Percentiles rank a stretch among this genome's conserved stretches.
These are phyloP conservation scores for Linyphia triangularis DNA, from an alignment of 2,888 invertebrate genomes.

Conservation along the genomic window DNA sequence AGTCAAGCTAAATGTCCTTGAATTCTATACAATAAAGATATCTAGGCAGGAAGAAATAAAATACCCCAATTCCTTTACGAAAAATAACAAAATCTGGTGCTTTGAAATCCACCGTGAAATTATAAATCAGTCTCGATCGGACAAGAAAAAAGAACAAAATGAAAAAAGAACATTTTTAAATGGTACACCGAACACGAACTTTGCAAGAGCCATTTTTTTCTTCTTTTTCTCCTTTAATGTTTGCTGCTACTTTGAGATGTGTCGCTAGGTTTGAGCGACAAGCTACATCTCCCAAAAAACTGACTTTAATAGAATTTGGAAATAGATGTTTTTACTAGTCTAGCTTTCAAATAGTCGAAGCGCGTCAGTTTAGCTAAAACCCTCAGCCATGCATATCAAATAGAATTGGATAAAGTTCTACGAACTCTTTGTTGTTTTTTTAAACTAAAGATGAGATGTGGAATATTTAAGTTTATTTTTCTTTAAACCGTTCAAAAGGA, in stretches of 20 bases:
- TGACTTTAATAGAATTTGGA: not conserved
- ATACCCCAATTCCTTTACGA: not conserved
- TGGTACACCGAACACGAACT: conserved; percentile 26
- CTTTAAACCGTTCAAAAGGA: not conserved
- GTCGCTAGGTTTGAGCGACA: not conserved
- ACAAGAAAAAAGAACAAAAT: not conserved
- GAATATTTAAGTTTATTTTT: not conserved
- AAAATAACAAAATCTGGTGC: not conserved
- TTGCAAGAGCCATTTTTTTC: not conserved
- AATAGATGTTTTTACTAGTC: not conserved
- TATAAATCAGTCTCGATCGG: conserved; percentile 48
- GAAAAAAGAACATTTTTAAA: not conserved
- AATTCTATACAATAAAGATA: not conserved
- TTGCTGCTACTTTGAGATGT: too few relatives aligned
- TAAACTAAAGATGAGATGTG: not conserved
- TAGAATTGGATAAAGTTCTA: not conserved
- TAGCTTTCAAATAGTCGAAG: not conserved
- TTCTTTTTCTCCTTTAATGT: too few relatives aligned
- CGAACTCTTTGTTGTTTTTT: not conserved
- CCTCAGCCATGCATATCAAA: not conserved
- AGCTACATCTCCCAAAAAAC: too few relatives aligned
- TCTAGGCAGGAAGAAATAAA: not conserved
- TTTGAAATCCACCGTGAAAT: conserved; percentile 52
- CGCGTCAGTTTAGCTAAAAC: not conserved
- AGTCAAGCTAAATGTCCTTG: not conserved